Evolutionary conservation across 2,888 invertebrate genomes (phyloP), one percentile per base, ranked within the genome.

Genomic region (Pammene fasciana): DNA sequence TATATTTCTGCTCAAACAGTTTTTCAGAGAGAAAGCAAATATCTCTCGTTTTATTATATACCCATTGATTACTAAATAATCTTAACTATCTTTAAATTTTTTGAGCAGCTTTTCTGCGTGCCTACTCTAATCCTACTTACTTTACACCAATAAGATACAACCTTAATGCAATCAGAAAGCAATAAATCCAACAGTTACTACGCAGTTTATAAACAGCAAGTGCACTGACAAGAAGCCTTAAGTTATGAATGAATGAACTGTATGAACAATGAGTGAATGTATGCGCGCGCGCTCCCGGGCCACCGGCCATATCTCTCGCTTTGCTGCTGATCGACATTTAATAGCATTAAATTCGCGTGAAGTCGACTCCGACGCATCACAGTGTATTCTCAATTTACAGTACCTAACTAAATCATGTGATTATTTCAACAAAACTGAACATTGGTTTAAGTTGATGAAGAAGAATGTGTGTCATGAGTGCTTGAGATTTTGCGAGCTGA

Each of bases 241-340:
- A 48, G 36, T 61, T 16, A 48, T 50, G 7, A 50, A 59, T 38
- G 38, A 38, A 38, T 8, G n/a, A 57, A 13, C 26, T 26, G 26
- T 26, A 43, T 18, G 5, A 45, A 38, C 38, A 62, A 62, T 36
- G 36, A 18, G 10, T 41, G 18, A 62, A 52, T 50, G 13, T 41
- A 18, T 41, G 10, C 9, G n/a, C 10, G 60, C 10, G 13, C 1
- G 18, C 71, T 71, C 71, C 68, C 56, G 61, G 71, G 38, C 71
- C 55, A 59, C 7, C 57, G 43, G 34, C 55, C 65, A 62, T 67
- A 65, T 68, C 65, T 68, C 64, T n/a, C 43, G 46, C 64, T 67
- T 64, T 70, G 66, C 68, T 66, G 71, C 70, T 73, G 70, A 73
- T 73, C 72, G 73, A 70, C 67, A 71, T 73, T 73, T 73, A 73